A percentile compares a stretch with the other conserved stretches of the same genome.
phyloP scores from a whole-genome alignment of 2,113 vertebrate species.

The Cebus imitator region DNA sequence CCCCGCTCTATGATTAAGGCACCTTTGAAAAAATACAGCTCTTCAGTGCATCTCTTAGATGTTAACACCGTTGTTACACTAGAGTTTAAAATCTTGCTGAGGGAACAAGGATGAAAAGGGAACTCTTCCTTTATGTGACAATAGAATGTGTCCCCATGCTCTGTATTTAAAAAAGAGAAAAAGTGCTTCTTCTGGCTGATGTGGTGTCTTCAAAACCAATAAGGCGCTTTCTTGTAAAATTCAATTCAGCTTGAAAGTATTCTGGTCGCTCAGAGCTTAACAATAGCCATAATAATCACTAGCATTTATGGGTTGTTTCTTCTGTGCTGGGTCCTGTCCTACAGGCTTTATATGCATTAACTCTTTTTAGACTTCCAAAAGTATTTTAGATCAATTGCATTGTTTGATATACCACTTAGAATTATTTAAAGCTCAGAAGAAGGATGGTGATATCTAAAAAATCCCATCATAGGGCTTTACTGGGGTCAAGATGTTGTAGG shows the following conservation, averaged over 20 bases:
- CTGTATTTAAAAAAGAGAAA: background rate
- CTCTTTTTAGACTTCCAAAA: background rate
- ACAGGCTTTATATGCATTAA: background rate
- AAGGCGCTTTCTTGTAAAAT: background rate
- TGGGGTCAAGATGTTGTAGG: background rate
- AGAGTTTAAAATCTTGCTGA: background rate
- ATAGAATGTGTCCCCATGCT: background rate
- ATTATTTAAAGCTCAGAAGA: background rate
- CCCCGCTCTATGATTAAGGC: background rate
- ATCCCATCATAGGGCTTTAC: background rate
- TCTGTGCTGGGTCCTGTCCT: background rate
- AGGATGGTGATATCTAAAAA: background rate
- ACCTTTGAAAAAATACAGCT: background rate
- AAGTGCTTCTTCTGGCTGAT: background rate
- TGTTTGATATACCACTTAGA: background rate
- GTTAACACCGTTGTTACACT: background rate
- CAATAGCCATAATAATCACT: too few relatives aligned
- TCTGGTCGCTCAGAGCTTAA: background rate
- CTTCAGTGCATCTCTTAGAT: background rate
- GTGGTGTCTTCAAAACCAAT: background rate
- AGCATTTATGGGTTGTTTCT: background rate
- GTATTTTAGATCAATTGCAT: background rate
- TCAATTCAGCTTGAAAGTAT: background rate
- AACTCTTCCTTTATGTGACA: background rate
- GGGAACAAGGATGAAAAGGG: background rate